Evolutionary conservation across 2,888 invertebrate species (phyloP), one percentile per base, ranked within the genome.

Genomic region (Rutpela maculata): DNA sequence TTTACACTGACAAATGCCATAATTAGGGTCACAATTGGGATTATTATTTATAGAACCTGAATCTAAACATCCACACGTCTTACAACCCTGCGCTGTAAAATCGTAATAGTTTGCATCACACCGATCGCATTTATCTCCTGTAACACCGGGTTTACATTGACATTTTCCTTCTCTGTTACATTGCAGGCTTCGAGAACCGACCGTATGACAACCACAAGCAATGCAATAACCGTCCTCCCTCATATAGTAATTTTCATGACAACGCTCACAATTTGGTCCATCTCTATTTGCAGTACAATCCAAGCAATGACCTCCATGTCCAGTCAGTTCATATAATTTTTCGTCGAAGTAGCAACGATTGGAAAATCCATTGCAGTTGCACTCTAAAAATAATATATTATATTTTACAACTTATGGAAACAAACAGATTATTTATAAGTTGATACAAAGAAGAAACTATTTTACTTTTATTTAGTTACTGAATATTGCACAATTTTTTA

Each of bases 251-350:
- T 99, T 98, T 86, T 96, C 96, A 81, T 95, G 94, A 89, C 99
- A 99, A 19, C 95, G 91, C 89, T 99, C 99, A 88, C 99, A 99
- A 90, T 99, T 97, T 10, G 98, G 94, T 0, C 99, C 99, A 84
- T 96, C 98, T 0, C 99, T 93, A 91, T 99, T 98, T 75, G 97
- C 97, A 0, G 94, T 93, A 87, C 99, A 99, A 87, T 99, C 97
- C 77, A 96, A 91, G 87, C 99, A 99, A 86, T 98, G 98, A 1
- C 99, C 99, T 38, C 99, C 99, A 88, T 98, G 98, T 0, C 99
- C 99, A 0, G 98, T 98, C 81, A 92, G 89, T 83, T 96, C 95
- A 90, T 96, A 99, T 59, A 99, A 92, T 74, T 96, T 95, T 86
- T 95, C 94, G 91, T 99, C 99, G 91, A 99, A 99, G 92, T 94